Evolutionary conservation across 92 coral and sea anemone species (phyloP), one percentile per base, ranked within the genome.

Genomic region (Chrysogorgia sp.): DNA sequence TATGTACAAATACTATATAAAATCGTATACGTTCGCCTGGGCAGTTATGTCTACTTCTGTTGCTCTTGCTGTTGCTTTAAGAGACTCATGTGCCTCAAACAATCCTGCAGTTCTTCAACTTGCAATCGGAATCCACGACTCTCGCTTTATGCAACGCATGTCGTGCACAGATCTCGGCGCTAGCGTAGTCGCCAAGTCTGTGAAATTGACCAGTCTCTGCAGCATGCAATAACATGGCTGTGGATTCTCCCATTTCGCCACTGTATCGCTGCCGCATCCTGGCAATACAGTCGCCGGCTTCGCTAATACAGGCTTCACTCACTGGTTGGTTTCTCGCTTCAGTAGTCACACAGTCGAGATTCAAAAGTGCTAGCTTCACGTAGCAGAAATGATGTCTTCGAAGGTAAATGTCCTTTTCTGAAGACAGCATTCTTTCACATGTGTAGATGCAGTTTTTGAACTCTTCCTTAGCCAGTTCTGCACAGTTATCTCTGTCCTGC

Each of bases 341-440:
- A 6, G 56, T 71, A 24, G 92, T 89, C 15, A 90, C 80, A 35
- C 92, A 89, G 47, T 89, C 85, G 0, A 89, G 88, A 24, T 79
- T 52, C 79, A 86, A 48, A 34, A 82, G 52, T 8, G 92, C 92
- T 10, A 86, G 77, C 34, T 86, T 86, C 17, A 75, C 35, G 0
- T 86, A 68, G 3, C 81, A 67, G 68, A 89, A 89, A 9, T 61
- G 78, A 29, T 79, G 83, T n/a, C 83, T 86, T n/a, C 72, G 53
- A 35, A 86, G 66, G 60, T 89, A 89, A 26, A 88, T 34, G 14
- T 25, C 6, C 15, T 34, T 65, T n/a, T 82, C 52, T 19, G 34
- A 35, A 20, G 82, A 71, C 15, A 37, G 43, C 43, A 88, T 74
- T 53, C 60, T 59, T 9, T 37, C 23, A 45, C 92, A 81, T 25